Conservation (phyloP, 2,113 vertebrate genomes). For the Phalacrocorax pelagicus region DNA sequence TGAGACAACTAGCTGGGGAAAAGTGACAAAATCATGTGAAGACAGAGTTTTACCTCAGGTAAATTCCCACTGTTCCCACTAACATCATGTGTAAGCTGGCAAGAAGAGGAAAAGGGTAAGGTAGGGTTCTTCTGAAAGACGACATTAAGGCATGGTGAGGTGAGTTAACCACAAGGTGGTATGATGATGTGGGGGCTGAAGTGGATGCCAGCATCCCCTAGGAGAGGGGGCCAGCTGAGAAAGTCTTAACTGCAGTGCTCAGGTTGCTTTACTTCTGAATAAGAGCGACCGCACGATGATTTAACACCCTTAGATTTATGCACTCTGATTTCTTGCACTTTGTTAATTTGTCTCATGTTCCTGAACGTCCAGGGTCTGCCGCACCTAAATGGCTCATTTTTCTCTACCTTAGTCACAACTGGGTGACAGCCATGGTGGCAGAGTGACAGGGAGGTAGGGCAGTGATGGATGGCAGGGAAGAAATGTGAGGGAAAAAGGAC, state of each 20-base stretch:
- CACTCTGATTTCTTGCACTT: slow-evolving; percentile 18
- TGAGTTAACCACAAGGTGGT: too few relatives aligned
- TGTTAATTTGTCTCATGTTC: background rate
- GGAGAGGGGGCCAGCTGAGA: background rate
- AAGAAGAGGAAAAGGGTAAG: background rate
- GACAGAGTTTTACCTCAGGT: background rate
- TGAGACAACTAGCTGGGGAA: background rate
- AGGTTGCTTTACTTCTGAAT: background rate
- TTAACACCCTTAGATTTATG: slow-evolving; percentile 21
- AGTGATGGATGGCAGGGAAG: background rate
- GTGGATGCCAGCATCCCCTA: background rate
- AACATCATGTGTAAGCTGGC: fast-evolving
- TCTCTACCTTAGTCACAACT: background rate
- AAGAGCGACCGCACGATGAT: background rate
- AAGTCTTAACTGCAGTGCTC: background rate
- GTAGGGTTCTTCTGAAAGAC: background rate
- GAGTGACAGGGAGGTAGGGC: background rate
- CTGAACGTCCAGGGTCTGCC: background rate
- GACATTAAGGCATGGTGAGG: background rate
- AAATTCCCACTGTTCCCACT: background rate
- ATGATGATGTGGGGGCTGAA: background rate
- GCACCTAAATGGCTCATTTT: background rate
- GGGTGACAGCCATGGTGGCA: background rate
- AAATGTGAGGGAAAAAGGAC: background rate
- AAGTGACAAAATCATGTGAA: background rate